Base-by-base conservation (phyloP, 1,140 invertebrate genomes). In the Telenomus remus region DNA sequence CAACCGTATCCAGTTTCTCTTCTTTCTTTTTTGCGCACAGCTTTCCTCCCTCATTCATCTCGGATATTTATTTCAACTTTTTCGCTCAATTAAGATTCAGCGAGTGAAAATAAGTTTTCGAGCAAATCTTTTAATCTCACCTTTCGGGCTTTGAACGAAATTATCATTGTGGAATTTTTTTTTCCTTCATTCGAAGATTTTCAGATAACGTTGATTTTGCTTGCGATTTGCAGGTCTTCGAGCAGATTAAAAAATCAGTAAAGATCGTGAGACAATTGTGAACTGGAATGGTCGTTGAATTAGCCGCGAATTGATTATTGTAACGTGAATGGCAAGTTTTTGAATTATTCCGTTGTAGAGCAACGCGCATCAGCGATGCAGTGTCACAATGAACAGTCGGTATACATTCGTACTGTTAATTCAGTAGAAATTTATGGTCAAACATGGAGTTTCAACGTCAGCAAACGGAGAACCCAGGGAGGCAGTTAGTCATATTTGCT, bases 401-500 rank as follows among this genome's bases (percentile, higher is more conserved):
- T 13, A 43, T n/a, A 35, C 57, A 56, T 33, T 50, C 63, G 68
- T 19, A 60, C 48, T 37, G 55, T 73, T 59, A 55, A 73, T 65
- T 65, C 60, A 60, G 55, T 48, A 39, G 15, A 73, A 73, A 65
- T 73, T 59, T 73, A 65, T 73, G 70, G 61, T 65, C 61, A 65
- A 65, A 73, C 60, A 73, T 59, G 60, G 60, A 73, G 49, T 73
- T 72, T 65, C 70, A 60, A 55, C 48, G 60, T 60, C 34, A 46
- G 61, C 61, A 34, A 63, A 63, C 63, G 48, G 47, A 19, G 44
- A 53, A 64, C 16, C 49, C 14, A 47, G 42, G 16, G 53, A 47
- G 53, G 15, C 69, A 54, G 55, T 72, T 72, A 72, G 59, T 73
- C 70, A 73, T 64, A 73, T 65, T 73, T 63, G 60, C 60, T 11